A percentile compares a stretch with the other conserved stretches of the same genome.
These are phyloP conservation scores for Drosophila chauvacae DNA, from an alignment of 1,140 invertebrate genomes.

Conservation along the genomic window DNA sequence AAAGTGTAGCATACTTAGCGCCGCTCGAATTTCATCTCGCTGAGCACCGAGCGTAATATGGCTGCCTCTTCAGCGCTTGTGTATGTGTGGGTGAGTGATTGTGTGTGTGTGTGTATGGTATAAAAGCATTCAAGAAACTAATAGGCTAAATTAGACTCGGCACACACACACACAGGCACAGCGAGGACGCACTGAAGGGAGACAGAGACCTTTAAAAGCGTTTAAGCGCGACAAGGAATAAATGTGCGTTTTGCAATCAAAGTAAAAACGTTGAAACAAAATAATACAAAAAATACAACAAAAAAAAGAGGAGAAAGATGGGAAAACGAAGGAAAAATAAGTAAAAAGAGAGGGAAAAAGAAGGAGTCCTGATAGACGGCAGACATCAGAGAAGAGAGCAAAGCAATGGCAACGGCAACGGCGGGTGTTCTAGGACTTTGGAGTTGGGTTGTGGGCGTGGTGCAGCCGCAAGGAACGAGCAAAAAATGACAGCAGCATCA, in stretches of 20 bases:
- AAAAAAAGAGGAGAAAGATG: background rate
- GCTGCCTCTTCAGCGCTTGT: slow-evolving; percentile 1
- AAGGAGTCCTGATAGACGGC: slow-evolving; percentile 7
- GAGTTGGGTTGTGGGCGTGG: slow-evolving; percentile 33
- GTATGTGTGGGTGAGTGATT: background rate
- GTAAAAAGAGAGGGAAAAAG: background rate
- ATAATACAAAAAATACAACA: slow-evolving; percentile 1
- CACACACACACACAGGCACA: slow-evolving; percentile 20
- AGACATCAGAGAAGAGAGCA: slow-evolving; percentile 19
- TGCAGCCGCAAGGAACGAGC: slow-evolving; percentile 56
- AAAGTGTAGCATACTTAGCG: slow-evolving; percentile 29
- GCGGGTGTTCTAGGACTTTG: slow-evolving; percentile 6
- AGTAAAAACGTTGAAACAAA: slow-evolving; percentile 67
- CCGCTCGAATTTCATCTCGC: slow-evolving; percentile 33
- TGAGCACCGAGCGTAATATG: slow-evolving; percentile 6
- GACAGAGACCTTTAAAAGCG: slow-evolving; percentile 61
- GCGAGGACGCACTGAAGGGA: slow-evolving; percentile 8
- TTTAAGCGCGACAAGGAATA: slow-evolving; percentile 74
- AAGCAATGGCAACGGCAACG: background rate
- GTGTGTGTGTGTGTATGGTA: slow-evolving; percentile 26
- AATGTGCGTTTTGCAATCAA: slow-evolving; percentile 80
- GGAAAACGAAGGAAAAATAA: slow-evolving; percentile 7
- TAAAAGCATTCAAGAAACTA: slow-evolving; percentile 73
- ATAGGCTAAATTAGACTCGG: slow-evolving; percentile 74
- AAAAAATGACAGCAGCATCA: slow-evolving; percentile 72